These are phyloP conservation scores for Lagodon rhomboides DNA, from an alignment of 2,797 vertebrate species.

Conservation along the genomic window DNA sequence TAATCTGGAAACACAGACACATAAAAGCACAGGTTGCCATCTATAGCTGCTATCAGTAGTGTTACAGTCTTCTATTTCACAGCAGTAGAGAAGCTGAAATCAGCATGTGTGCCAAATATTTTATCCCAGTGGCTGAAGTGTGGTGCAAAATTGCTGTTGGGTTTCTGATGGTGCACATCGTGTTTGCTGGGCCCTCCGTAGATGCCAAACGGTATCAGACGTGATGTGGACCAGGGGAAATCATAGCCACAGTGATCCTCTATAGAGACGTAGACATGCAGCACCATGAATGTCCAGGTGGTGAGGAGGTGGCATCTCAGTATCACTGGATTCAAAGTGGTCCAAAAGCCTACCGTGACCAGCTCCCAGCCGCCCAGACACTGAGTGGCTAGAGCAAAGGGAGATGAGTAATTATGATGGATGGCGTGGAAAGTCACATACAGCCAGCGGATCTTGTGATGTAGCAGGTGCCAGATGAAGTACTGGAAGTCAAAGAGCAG, in stretches of 20 bases:
- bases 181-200: constrained; percentile 82
- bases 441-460: constrained; percentile 82
- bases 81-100: constrained; percentile 66
- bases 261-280: constrained; percentile 81
- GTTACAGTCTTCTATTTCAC: constrained; percentile 14
- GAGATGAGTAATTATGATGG: constrained; percentile 79
- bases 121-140: constrained; percentile 84
- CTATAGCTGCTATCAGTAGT: background rate
- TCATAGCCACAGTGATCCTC: constrained; percentile 84
- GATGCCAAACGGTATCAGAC: constrained; percentile 77
- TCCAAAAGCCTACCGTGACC: constrained; percentile 83
- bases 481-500: constrained; percentile 87
- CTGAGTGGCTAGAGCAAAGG: constrained; percentile 80
- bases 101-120: constrained; percentile 80
- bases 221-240: constrained; percentile 83
- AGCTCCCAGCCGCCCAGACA: constrained; percentile 82
- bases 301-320: constrained; percentile 82
- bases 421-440: constrained; percentile 84
- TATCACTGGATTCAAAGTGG: constrained; percentile 79
- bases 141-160: constrained; percentile 81
- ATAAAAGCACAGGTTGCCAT: background rate
- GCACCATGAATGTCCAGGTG: constrained; percentile 81
- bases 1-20: background rate
- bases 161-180: constrained; percentile 83
- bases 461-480: constrained; percentile 86